A percentile compares a stretch with the other conserved stretches of the same genome.
phyloP scores from a whole-genome alignment of 2,888 invertebrate species.

The Fissipunctia ypsillon region DNA sequence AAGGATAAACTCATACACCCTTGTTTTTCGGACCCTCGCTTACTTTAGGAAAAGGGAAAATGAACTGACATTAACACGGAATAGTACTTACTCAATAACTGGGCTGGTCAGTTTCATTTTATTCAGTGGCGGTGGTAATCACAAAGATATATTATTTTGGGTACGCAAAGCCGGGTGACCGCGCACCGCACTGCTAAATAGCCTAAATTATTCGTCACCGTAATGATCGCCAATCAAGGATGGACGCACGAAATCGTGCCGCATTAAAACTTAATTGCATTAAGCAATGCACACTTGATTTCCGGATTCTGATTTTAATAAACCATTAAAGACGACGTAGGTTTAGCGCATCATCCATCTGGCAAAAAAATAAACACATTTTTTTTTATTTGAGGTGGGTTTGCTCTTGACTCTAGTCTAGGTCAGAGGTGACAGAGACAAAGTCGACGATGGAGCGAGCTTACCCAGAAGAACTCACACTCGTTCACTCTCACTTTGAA shows the following conservation, averaged over 20 bases:
- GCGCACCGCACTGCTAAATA: constrained; percentile 52
- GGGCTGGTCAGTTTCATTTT: constrained; percentile 59
- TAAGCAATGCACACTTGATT: constrained; percentile 16
- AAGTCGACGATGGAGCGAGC: too few species aligned
- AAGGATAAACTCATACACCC: constrained; percentile 58
- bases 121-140: constrained; percentile 58
- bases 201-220: constrained; percentile 56
- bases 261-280: constrained; percentile 33
- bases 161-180: constrained; percentile 45
- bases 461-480: too few species aligned
- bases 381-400: too few species aligned
- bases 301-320: constrained; percentile 13
- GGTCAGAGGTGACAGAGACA: too few species aligned
- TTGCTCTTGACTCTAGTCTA: too few species aligned
- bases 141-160: constrained; percentile 60
- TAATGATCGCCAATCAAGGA: constrained; percentile 60
- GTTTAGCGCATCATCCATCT: not conserved
- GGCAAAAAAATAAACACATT: not conserved
- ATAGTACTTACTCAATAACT: constrained; percentile 66
- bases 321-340: not conserved
- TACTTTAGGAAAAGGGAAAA: constrained; percentile 59
- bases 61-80: constrained; percentile 65
- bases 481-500: too few species aligned
- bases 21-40: constrained; percentile 54
- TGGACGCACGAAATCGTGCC: constrained; percentile 28